phyloP scores from a whole-genome alignment of 1,140 invertebrate species.

The Callitettix versicolor region DNA sequence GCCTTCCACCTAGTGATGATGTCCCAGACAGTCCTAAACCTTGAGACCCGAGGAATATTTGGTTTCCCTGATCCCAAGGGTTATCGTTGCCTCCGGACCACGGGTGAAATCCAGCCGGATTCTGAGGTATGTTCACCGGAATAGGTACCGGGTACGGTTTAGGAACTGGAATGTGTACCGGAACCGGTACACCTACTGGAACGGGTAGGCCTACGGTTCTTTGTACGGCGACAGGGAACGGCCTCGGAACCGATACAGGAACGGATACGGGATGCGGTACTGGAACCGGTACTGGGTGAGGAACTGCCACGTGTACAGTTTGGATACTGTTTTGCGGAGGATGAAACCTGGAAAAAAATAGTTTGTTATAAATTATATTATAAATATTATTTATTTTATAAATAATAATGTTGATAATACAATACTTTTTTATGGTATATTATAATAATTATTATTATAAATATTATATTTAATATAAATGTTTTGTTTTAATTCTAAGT shows the following conservation, averaged over 20 bases:
- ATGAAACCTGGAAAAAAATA: too few species aligned
- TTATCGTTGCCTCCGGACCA: too few species aligned
- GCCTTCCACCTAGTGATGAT: not conserved
- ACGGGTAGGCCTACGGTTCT: slow-evolving; percentile 32
- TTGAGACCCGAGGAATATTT: not conserved
- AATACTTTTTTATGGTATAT: too few species aligned
- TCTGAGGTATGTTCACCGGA: slow-evolving; percentile 30
- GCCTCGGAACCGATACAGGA: slow-evolving; percentile 32
- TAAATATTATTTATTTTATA: too few species aligned
- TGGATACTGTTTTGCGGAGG: too few species aligned
- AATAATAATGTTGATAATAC: too few species aligned
- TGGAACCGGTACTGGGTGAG: not conserved
- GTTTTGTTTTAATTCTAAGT: too few species aligned
- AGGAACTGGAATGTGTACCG: slow-evolving; percentile 27
- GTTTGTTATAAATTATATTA: too few species aligned
- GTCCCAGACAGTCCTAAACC: not conserved
- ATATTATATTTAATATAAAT: too few species aligned
- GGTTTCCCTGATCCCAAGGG: not conserved
- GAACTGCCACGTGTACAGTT: not conserved
- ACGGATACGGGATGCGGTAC: slow-evolving; percentile 34
- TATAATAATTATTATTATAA: too few species aligned
- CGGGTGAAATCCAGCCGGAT: too few species aligned
- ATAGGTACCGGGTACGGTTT: slow-evolving; percentile 41
- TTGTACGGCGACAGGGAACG: slow-evolving; percentile 34
- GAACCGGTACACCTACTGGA: slow-evolving; percentile 38